Evolutionary conservation across 2,113 vertebrate species (phyloP).

Genomic region (Siphamia tubifer): DNA sequence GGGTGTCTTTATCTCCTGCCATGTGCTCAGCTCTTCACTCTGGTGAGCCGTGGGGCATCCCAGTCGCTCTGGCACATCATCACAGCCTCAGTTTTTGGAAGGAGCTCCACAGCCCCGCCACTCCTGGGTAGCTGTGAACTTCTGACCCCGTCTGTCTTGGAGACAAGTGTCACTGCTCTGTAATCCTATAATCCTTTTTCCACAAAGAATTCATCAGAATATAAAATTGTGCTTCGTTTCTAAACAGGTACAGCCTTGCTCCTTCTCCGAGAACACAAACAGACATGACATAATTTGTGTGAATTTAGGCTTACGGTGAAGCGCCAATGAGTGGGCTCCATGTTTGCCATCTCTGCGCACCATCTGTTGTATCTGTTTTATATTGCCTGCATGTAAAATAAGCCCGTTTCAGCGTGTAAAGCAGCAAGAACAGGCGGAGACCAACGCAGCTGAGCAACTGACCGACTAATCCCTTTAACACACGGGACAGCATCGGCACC

Average conservation of each 20-base stretch:
- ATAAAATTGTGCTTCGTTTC: not conserved
- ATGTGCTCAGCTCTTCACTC: conserved; percentile 49
- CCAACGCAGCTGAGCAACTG: conserved; percentile 83
- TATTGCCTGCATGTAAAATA: conserved; percentile 76
- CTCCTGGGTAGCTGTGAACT: conserved; percentile 76
- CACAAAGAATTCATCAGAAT: conserved; percentile 46
- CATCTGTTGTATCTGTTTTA: conserved; percentile 85
- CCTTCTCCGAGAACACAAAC: not conserved
- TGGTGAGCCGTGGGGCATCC: conserved; percentile 57
- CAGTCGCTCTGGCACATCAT: conserved; percentile 74
- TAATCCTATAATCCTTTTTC: conserved; percentile 70
- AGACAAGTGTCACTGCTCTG: conserved; percentile 63
- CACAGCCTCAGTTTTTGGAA: conserved; percentile 70
- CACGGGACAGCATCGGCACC: conserved; percentile 83
- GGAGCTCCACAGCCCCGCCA: conserved; percentile 34
- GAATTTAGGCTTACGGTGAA: conserved; percentile 7
- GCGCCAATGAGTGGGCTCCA: conserved; percentile 20
- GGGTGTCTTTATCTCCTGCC: conserved; percentile 72
- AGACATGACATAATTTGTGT: not conserved
- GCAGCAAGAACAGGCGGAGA: conserved; percentile 77
- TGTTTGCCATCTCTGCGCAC: conserved; percentile 77
- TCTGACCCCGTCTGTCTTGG: conserved; percentile 70
- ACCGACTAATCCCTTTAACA: conserved; percentile 86
- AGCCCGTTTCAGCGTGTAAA: conserved; percentile 75
- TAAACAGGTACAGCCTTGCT: conserved; percentile 24